Conservation (phyloP, 2,113 vertebrate genomes). For the Sus scrofa region T2T-Sscrofa CM000822.6:42790501-42791000, state of each 20-base stretch:
- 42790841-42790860: constrained; percentile 10
- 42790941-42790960: neutral
- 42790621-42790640: constrained; percentile 64
- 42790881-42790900: neutral
- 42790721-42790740: neutral
- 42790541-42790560: constrained; percentile 83
- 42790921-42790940: neutral
- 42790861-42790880: neutral
- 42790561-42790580: constrained; percentile 80
- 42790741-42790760: neutral
- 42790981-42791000: neutral
- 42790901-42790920: constrained; percentile 3
- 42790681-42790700: constrained; percentile 58
- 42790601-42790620: constrained; percentile 75
- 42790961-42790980: neutral
- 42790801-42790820: neutral
- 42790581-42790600: constrained; percentile 75
- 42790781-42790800: neutral
- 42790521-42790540: constrained; percentile 73
- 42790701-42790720: constrained; percentile 48
- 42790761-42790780: neutral
- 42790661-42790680: neutral
- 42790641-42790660: constrained; percentile 47
- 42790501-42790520: constrained; percentile 79
- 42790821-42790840: neutral